Evolutionary conservation across 2,888 invertebrate genomes (phyloP).

Genomic region (Alsophila aescularia): DNA sequence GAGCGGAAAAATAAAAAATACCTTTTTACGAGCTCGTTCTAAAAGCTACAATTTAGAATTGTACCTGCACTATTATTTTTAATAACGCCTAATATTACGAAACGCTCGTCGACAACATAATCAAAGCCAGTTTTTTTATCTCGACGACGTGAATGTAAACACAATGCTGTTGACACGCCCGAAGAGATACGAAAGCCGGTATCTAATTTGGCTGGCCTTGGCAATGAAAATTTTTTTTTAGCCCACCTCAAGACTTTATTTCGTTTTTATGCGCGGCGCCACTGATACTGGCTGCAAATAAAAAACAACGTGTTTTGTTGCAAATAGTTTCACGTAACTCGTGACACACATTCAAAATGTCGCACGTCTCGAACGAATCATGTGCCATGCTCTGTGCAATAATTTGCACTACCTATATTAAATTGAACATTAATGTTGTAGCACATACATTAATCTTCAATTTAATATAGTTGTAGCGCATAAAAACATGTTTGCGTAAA

Average conservation of each 20-base stretch:
- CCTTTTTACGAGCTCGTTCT: conserved; percentile 8
- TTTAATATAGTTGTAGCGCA: too few species aligned
- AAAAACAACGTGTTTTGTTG: conserved; percentile 41
- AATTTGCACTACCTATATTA: conserved; percentile 1
- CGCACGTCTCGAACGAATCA: conserved; percentile 27
- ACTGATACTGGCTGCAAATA: conserved; percentile 34
- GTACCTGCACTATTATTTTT: conserved; percentile 19
- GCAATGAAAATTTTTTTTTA: conserved; percentile 78
- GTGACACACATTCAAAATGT: conserved; percentile 38
- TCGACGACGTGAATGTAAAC: conserved; percentile 65
- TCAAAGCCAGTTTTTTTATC: conserved; percentile 58
- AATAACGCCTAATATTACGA: conserved; percentile 25
- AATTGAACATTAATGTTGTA: conserved; percentile 20
- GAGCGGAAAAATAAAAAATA: neutral
- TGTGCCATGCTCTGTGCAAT: too few species aligned
- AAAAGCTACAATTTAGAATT: conserved; percentile 15
- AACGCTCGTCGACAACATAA: conserved; percentile 30
- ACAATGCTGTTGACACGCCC: conserved; percentile 74
- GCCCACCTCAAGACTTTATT: conserved; percentile 65
- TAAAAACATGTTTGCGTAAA: conserved; percentile 10
- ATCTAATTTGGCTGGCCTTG: conserved; percentile 82
- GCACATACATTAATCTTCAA: too few species aligned
- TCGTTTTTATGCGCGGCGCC: conserved; percentile 58
- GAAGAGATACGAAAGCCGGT: conserved; percentile 70
- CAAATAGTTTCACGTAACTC: conserved; percentile 39